Conservation (phyloP, 2,888 invertebrate species). For the Zonitis immaculata region DNA sequence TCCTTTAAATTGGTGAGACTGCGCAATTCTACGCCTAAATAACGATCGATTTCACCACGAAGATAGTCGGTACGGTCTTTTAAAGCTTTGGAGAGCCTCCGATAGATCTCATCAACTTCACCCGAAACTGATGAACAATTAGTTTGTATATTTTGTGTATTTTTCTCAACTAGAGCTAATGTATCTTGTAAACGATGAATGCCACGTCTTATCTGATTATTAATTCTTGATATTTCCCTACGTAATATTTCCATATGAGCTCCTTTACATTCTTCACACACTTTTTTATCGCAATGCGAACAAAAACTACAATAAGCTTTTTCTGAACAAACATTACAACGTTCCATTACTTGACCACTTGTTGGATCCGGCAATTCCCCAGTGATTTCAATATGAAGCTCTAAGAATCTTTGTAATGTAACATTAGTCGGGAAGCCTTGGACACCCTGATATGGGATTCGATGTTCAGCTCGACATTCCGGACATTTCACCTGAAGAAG, state of each 20-base stretch:
- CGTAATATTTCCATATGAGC: constrained; percentile 95
- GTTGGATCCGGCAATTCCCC: constrained; percentile 88
- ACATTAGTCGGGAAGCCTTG: constrained; percentile 95
- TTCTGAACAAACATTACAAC: constrained; percentile 90
- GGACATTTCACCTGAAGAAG: constrained; percentile 85
- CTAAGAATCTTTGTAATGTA: constrained; percentile 89
- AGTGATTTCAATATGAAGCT: constrained; percentile 88
- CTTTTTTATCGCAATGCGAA: constrained; percentile 95
- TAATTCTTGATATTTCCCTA: constrained; percentile 53
- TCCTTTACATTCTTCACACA: constrained; percentile 93
- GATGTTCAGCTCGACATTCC: constrained; percentile 95
- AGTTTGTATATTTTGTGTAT: constrained; percentile 78
- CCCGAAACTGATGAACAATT: constrained; percentile 88
- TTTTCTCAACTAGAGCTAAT: constrained; percentile 78
- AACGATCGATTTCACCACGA: constrained; percentile 87
- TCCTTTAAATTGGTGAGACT: constrained; percentile 84
- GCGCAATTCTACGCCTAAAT: constrained; percentile 81
- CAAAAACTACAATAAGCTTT: constrained; percentile 85
- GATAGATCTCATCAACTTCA: constrained; percentile 90
- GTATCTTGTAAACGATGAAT: constrained; percentile 86
- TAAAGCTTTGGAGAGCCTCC: constrained; percentile 79
- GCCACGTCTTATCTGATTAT: constrained; percentile 68
- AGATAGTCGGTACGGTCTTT: constrained; percentile 86
- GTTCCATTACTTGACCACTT: constrained; percentile 87
- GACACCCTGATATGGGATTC: constrained; percentile 92